Conservation (phyloP, 2,888 invertebrate genomes). For the Rhagonycha lutea region DNA sequence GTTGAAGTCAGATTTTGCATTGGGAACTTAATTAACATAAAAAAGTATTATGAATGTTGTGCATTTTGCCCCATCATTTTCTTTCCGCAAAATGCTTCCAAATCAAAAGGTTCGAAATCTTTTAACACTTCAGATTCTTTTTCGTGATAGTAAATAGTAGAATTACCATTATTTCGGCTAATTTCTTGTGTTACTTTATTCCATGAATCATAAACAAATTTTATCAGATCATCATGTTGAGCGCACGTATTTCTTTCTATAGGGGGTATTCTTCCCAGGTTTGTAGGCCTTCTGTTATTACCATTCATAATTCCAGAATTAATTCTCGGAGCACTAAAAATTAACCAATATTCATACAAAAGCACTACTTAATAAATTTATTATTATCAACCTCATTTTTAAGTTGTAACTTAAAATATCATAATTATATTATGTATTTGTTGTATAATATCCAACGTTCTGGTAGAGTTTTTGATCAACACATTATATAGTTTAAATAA, state of each 20-base stretch:
- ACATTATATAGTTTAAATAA: neutral
- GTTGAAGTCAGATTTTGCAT: neutral
- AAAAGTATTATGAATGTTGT: constrained; percentile 44
- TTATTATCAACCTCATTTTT: neutral
- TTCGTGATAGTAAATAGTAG: constrained; percentile 69
- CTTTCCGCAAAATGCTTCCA: constrained; percentile 78
- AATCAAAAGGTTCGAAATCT: constrained; percentile 78
- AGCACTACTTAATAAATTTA: neutral
- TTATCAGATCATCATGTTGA: constrained; percentile 79
- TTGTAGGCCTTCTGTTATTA: constrained; percentile 43
- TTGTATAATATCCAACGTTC: neutral
- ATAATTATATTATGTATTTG: neutral
- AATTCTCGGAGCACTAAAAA: constrained; percentile 50
- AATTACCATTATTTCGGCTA: constrained; percentile 51
- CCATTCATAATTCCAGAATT: constrained; percentile 52
- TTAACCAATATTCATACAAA: neutral
- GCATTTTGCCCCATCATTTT: constrained; percentile 66
- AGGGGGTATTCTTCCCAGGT: constrained; percentile 42
- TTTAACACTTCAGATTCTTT: constrained; percentile 60
- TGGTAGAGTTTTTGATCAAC: neutral
- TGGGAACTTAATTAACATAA: neutral
- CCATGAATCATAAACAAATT: constrained; percentile 80
- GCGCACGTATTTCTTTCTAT: constrained; percentile 41
- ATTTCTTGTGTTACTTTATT: constrained; percentile 61
- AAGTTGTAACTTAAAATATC: neutral